Conservation (phyloP, 2,797 vertebrate species). For the Novumbra hubbsi region DNA sequence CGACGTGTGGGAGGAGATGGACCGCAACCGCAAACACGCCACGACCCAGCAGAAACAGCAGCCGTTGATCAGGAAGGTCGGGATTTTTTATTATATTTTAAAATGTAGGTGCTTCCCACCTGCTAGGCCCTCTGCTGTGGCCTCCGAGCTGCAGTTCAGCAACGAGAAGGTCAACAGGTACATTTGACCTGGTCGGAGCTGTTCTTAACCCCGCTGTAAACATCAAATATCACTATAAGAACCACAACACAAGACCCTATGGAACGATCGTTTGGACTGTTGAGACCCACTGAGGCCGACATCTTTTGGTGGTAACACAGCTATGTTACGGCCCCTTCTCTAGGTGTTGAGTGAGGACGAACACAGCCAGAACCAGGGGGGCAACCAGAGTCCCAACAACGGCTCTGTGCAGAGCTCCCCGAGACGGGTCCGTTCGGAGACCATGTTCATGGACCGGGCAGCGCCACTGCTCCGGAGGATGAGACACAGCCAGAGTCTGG, state of each 20-base stretch:
- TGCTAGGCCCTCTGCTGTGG: too few species aligned
- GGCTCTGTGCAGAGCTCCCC: conserved; percentile 90
- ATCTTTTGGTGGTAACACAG: neutral
- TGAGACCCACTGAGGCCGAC: neutral
- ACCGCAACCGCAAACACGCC: conserved; percentile 85
- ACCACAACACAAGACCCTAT: neutral
- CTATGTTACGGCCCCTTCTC: neutral
- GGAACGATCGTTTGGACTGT: neutral
- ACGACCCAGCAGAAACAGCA: conserved; percentile 25
- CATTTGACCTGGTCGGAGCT: neutral
- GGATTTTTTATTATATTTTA: conserved; percentile 40
- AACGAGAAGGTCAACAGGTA: too few species aligned
- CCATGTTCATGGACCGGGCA: conserved; percentile 85
- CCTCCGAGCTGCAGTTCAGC: too few species aligned
- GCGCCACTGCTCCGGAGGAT: conserved; percentile 88
- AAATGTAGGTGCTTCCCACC: neutral
- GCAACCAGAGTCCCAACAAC: conserved; percentile 85
- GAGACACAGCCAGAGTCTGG: conserved; percentile 94
- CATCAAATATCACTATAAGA: too few species aligned
- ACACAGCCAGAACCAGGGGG: conserved; percentile 86
- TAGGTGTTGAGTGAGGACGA: conserved; percentile 94
- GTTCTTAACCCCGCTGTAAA: neutral
- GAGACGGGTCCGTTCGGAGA: conserved; percentile 90
- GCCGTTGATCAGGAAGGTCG: conserved; percentile 87
- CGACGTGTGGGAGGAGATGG: conserved; percentile 96